Base-by-base conservation (phyloP, 2,888 invertebrate genomes). In the Cyclophora punctaria region DNA sequence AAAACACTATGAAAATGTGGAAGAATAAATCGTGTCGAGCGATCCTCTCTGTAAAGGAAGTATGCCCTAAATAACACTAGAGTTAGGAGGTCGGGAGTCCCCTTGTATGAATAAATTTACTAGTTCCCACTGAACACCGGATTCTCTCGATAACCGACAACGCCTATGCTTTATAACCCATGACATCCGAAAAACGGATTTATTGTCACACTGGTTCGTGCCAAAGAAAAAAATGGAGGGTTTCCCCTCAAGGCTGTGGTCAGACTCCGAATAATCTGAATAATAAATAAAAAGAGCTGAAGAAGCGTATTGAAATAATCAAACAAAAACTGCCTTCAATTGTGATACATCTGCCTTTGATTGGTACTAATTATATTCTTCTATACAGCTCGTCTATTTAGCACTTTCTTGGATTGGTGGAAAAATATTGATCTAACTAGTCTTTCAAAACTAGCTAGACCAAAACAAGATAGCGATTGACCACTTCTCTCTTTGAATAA, bases 81-180 rank as follows among this genome's bases (percentile, higher is more conserved):
- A 75, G 76, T 77, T 78, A 82, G 77, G 81, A 83, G 83, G 78
- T 73, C 78, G 77, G 51, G 69, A 60, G 73, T 71, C 78, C 76
- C 78, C 74, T 66, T 61, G 77, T 76, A 78, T 85, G 87, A 86
- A 87, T 88, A 88, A 82, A 86, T 87, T 85, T 83, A 70, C 73
- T 62, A 53, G 63, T 61, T 67, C 64, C 68, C 71, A 69, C 66
- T 45, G 48, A 56, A 52, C 52, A 52, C 82, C 84, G 86, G 86
- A 87, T 78, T 79, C 77, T 73, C 80, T 83, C 83, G 84, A 86
- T 86, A 85, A 81, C 81, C 83, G 73, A 75, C 78, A 72, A 80
- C 82, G 84, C 81, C 85, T 85, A 83, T 82, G 88, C 78, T 86
- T 88, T 88, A 88, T 88, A 86, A 73, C 78, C 83, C 87, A 73